These are phyloP conservation scores for Steinernema scapterisci DNA, from an alignment of 2,888 invertebrate species.

Conservation along the genomic window DNA sequence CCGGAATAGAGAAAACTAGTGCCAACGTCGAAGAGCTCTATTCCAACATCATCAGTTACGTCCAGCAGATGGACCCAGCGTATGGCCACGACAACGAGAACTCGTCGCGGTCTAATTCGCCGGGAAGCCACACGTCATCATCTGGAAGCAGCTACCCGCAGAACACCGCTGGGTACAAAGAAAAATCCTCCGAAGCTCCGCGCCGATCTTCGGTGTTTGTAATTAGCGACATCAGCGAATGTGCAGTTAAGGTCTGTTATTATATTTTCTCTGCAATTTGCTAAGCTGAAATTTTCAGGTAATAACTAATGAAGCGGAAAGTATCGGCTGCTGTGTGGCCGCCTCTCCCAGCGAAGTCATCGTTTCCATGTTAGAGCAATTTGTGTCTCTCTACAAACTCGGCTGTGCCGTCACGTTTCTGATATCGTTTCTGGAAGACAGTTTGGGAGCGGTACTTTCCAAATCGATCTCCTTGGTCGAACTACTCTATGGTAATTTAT, in stretches of 20 bases:
- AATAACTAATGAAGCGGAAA: conserved; percentile 41
- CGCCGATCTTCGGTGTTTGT: conserved; percentile 76
- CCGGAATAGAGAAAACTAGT: conserved; percentile 45
- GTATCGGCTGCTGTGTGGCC: conserved; percentile 43
- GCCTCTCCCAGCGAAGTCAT: conserved; percentile 57
- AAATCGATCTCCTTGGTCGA: conserved; percentile 57
- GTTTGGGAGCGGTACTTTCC: conserved; percentile 57
- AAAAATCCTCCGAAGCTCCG: background rate
- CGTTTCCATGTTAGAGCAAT: conserved; percentile 60
- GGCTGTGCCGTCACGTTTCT: conserved; percentile 50
- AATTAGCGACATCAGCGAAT: conserved; percentile 80
- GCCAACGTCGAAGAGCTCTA: conserved; percentile 41
- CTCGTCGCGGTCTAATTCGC: conserved; percentile 39
- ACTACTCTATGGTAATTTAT: conserved; percentile 39
- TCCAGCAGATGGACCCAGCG: conserved; percentile 33
- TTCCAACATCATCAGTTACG: conserved; percentile 31
- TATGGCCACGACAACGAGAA: background rate
- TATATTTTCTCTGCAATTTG: background rate
- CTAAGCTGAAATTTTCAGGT: conserved; percentile 39
- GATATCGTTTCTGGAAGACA: conserved; percentile 63
- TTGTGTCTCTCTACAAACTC: conserved; percentile 48
- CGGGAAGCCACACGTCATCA: background rate
- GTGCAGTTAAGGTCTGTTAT: conserved; percentile 73
- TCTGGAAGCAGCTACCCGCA: conserved; percentile 68
- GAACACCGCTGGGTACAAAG: conserved; percentile 70